Evolutionary conservation across 1,140 invertebrate genomes (phyloP).

Genomic region (Adoxophyes honmai): DNA sequence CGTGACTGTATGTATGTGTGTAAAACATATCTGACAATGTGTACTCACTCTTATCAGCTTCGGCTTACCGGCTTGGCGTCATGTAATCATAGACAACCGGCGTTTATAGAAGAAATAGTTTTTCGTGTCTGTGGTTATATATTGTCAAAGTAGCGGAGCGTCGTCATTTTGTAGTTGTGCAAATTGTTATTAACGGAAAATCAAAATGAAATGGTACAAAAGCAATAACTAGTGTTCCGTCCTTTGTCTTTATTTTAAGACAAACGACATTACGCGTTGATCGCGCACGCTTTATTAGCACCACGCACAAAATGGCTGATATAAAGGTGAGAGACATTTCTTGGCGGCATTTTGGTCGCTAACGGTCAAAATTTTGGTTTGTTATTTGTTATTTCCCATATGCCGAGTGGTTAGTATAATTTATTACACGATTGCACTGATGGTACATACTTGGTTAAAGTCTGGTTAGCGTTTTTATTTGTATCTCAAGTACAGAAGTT

Average conservation of each 20-base stretch:
- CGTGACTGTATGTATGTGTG: no score
- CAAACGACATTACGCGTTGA: constrained; percentile 50
- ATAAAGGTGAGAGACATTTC: constrained; percentile 59
- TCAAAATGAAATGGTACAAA: constrained; percentile 58
- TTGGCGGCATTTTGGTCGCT: constrained; percentile 72
- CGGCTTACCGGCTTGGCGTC: background rate
- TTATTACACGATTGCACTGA: no score
- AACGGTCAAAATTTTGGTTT: constrained; percentile 59
- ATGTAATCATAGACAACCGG: background rate
- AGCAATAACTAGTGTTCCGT: constrained; percentile 32
- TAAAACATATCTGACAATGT: no score
- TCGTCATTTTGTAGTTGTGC: constrained; percentile 47
- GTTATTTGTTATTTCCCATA: background rate
- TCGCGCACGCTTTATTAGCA: constrained; percentile 51
- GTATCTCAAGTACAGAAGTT: no score
- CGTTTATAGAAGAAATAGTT: constrained; percentile 10
- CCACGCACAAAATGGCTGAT: constrained; percentile 69
- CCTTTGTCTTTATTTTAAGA: constrained; percentile 48
- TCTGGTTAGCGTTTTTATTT: background rate
- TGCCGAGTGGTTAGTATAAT: no score
- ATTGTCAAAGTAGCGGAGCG: constrained; percentile 35
- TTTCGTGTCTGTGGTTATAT: constrained; percentile 34
- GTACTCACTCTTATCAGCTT: background rate
- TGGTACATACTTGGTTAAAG: no score
- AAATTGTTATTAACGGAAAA: constrained; percentile 25